Percentiles rank a stretch among this genome's conserved stretches.
Conservation (phyloP, 2,113 vertebrate species). For the Pipra filicauda region DNA sequence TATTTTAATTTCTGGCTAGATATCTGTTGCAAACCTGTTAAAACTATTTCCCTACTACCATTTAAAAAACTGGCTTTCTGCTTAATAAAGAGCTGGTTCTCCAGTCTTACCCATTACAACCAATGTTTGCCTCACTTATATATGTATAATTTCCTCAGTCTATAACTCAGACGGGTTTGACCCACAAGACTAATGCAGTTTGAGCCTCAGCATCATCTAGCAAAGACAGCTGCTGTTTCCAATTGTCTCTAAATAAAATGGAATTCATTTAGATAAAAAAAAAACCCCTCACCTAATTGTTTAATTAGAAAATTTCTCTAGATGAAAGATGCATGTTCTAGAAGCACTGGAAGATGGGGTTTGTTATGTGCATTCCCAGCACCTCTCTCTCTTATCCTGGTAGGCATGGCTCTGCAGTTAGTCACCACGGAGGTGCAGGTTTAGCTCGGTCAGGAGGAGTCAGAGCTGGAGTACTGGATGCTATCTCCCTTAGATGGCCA, state of each 20-base stretch:
- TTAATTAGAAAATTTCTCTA: neutral
- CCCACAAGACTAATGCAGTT: neutral
- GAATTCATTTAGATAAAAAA: neutral
- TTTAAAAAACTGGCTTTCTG: neutral
- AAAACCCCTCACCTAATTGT: accelerated
- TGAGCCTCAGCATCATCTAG: neutral
- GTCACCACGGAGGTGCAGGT: neutral
- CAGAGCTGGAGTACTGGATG: neutral
- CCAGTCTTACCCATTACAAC: neutral
- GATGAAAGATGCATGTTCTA: neutral
- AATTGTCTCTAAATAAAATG: neutral
- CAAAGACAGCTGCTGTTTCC: neutral
- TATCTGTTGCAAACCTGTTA: neutral
- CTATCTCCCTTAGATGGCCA: neutral
- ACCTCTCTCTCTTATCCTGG: neutral
- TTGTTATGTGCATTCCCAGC: neutral
- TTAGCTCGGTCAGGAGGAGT: neutral
- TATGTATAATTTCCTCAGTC: neutral
- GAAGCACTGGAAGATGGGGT: neutral
- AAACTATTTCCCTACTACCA: neutral
- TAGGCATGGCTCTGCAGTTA: neutral
- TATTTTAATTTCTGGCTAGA: neutral
- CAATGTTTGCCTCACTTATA: neutral
- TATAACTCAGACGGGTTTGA: neutral
- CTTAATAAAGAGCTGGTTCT: neutral